These are phyloP conservation scores for Semaprochilodus insignis DNA, from an alignment of 2,797 vertebrate species.

Conservation along the genomic window DNA sequence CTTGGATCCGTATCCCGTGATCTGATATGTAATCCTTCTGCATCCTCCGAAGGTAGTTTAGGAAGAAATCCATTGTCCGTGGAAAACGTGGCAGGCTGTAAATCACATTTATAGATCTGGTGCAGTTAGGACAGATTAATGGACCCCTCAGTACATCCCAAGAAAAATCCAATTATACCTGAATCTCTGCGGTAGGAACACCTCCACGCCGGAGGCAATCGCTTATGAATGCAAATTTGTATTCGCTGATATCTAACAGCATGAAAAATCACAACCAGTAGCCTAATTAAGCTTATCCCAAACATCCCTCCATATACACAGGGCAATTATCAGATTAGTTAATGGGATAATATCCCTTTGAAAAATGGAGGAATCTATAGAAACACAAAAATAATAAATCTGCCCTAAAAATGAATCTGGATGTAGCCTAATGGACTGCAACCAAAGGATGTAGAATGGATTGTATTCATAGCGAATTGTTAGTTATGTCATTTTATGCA, in stretches of 20 bases:
- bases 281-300: neutral
- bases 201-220: neutral
- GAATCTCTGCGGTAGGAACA: neutral
- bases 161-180: slow-evolving; percentile 9
- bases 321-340: neutral
- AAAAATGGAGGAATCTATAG: neutral
- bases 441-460: too few species aligned
- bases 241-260: neutral
- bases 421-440: too few species aligned
- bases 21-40: neutral
- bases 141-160: neutral
- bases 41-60: neutral
- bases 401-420: too few species aligned
- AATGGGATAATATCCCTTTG: neutral
- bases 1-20: neutral
- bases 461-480: too few species aligned
- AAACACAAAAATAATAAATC: too few species aligned
- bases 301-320: neutral
- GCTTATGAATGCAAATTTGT: neutral
- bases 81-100: neutral
- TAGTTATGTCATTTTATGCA: too few species aligned
- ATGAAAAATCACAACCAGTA: neutral
- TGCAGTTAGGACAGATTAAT: neutral
- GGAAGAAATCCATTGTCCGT: neutral
- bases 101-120: neutral